Percentiles rank a stretch among this genome's conserved stretches.
Evolutionary conservation across 2,888 invertebrate species (phyloP).

Genomic region (Erebia ligea): DNA sequence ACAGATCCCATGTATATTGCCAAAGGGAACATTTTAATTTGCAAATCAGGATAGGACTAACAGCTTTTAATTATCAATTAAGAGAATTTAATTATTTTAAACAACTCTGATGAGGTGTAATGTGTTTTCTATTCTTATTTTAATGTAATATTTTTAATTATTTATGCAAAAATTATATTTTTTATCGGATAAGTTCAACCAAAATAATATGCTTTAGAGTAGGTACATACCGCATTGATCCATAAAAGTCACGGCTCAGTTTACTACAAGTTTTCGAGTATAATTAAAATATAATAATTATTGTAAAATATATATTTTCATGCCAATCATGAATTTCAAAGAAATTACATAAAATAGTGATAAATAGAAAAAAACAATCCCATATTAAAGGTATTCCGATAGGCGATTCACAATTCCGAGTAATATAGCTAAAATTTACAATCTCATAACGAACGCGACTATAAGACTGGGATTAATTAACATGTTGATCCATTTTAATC

Average conservation of each 20-base stretch:
- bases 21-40: constrained; percentile 38
- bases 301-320: background rate
- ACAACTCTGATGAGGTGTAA: background rate
- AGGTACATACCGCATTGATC: no score
- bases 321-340: background rate
- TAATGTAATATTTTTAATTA: background rate
- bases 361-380: background rate
- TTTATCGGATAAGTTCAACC: no score
- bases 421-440: constrained; percentile 70
- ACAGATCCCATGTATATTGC: constrained; percentile 71
- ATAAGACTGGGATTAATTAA: constrained; percentile 63
- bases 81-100: background rate
- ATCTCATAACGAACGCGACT: constrained; percentile 57
- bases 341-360: background rate
- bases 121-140: background rate
- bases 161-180: background rate
- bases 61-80: constrained; percentile 9
- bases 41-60: constrained; percentile 9
- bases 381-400: constrained; percentile 4
- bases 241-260: background rate
- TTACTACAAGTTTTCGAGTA: background rate
- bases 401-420: constrained; percentile 32
- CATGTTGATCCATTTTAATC: constrained; percentile 55
- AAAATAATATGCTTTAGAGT: no score
- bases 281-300: no score